These are phyloP conservation scores for Origma solitaria DNA, from an alignment of 2,113 vertebrate species.

Conservation along the genomic window DNA sequence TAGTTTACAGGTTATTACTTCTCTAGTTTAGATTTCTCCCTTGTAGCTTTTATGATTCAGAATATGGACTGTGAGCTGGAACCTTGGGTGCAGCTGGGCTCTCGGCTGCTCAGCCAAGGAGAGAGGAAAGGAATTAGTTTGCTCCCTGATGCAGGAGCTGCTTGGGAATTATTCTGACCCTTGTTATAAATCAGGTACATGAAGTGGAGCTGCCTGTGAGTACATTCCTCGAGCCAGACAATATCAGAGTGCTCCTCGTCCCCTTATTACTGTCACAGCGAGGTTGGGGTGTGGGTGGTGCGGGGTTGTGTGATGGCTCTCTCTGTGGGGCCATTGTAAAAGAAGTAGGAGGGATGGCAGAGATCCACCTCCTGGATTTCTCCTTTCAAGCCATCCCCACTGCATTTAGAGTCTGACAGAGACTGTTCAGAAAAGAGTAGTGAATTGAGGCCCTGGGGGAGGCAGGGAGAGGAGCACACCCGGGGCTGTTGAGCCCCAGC, in stretches of 20 bases:
- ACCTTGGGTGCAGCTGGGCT: conserved; percentile 23
- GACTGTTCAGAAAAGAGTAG: neutral
- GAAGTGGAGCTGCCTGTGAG: neutral
- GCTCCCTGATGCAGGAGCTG: neutral
- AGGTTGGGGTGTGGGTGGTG: neutral
- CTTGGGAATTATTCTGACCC: conserved; percentile 28
- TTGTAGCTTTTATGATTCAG: conserved; percentile 62
- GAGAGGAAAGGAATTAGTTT: conserved; percentile 48
- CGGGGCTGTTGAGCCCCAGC: neutral
- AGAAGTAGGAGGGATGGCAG: neutral
- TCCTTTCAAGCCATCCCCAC: neutral
- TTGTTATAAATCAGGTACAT: conserved; percentile 1
- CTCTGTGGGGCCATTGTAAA: neutral
- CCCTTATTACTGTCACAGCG: neutral
- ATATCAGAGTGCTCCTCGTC: neutral
- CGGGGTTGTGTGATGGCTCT: neutral
- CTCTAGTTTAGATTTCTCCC: conserved; percentile 58
- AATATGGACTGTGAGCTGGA: conserved; percentile 49
- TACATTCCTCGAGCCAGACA: neutral
- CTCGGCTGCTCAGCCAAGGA: neutral
- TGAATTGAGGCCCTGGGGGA: neutral
- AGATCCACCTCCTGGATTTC: neutral
- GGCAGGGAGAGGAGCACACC: neutral
- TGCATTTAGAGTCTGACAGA: neutral
- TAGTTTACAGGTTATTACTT: conserved; percentile 71